These are phyloP conservation scores for Sepioteuthis lessoniana DNA, from an alignment of 2,888 invertebrate species.

Conservation along the genomic window DNA sequence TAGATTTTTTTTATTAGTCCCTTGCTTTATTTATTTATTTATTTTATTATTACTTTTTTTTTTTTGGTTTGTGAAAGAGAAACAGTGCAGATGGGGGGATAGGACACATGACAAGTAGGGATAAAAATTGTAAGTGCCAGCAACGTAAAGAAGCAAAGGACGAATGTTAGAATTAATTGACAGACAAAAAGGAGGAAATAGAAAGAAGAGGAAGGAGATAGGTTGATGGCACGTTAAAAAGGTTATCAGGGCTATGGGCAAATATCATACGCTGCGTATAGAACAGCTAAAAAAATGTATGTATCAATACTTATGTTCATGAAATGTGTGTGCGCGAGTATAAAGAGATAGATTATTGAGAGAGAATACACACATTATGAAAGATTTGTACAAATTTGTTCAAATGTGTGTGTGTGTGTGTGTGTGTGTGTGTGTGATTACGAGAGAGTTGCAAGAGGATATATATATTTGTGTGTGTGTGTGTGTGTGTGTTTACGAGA, in stretches of 20 bases:
- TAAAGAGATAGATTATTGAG: not conserved
- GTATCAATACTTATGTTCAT: not conserved
- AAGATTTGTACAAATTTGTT: no score
- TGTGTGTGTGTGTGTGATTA: not conserved
- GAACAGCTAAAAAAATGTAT: not conserved
- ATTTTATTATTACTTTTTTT: not conserved
- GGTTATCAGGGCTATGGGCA: conserved; percentile 5
- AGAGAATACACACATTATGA: not conserved
- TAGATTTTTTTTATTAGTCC: not conserved
- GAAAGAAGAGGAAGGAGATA: not conserved
- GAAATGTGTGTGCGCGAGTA: not conserved
- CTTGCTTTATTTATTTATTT: not conserved
- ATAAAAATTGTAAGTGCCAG: not conserved
- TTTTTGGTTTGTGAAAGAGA: not conserved
- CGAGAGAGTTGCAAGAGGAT: not conserved
- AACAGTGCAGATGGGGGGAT: not conserved
- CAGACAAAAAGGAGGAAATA: not conserved
- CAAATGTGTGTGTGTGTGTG: not conserved
- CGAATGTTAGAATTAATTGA: conserved; percentile 6
- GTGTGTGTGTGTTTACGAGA: not conserved
- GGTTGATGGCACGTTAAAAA: conserved; percentile 16
- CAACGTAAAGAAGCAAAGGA: not conserved
- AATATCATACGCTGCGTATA: not conserved
- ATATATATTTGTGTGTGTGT: not conserved
- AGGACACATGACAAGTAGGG: not conserved